A percentile compares a stretch with the other conserved stretches of the same genome.
Conservation (phyloP, 2,113 vertebrate species). For the Neodon shergylaensis region DNA sequence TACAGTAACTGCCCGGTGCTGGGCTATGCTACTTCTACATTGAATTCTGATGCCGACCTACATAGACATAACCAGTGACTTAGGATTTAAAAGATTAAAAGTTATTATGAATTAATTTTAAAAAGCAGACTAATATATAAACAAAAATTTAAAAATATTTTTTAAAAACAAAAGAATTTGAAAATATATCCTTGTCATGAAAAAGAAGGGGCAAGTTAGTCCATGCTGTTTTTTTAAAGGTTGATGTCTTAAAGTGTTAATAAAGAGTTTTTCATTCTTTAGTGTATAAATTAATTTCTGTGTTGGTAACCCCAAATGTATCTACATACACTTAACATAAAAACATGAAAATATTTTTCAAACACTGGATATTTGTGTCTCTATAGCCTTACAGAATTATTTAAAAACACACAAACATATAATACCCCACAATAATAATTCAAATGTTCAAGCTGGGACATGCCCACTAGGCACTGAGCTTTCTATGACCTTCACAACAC, state of each 20-base stretch:
- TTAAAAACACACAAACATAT: background rate
- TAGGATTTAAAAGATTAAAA: background rate
- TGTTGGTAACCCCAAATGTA: background rate
- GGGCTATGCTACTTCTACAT: background rate
- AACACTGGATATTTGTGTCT: background rate
- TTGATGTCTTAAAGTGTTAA: background rate
- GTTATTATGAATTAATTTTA: background rate
- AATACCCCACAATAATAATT: background rate
- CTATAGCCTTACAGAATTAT: background rate
- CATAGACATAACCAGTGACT: background rate
- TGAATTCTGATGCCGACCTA: background rate
- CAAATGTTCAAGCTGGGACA: background rate
- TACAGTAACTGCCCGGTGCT: background rate
- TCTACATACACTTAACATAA: background rate
- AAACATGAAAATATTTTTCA: constrained; percentile 30
- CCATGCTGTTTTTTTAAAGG: background rate
- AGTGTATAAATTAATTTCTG: background rate
- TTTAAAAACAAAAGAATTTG: constrained; percentile 33
- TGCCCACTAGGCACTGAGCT: background rate
- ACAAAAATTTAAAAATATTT: background rate
- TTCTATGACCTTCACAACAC: background rate
- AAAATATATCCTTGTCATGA: background rate
- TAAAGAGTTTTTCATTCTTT: background rate
- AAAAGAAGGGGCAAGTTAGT: background rate
- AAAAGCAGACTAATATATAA: background rate